Evolutionary conservation across 2,797 vertebrate genomes (phyloP).

Genomic region (Aplochiton taeniatus): DNA sequence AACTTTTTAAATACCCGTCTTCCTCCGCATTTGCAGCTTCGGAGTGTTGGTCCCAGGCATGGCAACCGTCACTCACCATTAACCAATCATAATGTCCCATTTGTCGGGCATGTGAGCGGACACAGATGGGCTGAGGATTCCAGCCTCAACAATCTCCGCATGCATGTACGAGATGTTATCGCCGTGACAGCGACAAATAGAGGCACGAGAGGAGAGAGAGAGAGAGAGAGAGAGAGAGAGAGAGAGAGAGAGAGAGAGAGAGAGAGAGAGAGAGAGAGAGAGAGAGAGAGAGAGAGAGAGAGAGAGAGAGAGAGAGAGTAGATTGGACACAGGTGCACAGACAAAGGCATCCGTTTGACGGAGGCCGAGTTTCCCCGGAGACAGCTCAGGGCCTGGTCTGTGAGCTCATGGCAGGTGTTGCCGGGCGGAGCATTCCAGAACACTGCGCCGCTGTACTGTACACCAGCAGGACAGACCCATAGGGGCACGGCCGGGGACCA

Average conservation of each 20-base stretch:
- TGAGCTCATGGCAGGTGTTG: constrained; percentile 28
- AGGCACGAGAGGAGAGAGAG: not conserved
- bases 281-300: not conserved
- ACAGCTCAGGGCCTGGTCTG: constrained; percentile 5
- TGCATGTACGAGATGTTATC: constrained; percentile 22
- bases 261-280: not conserved
- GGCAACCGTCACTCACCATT: constrained; percentile 34
- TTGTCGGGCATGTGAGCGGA: not conserved
- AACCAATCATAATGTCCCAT: constrained; percentile 18
- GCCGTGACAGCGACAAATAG: not conserved
- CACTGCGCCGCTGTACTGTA: not conserved
- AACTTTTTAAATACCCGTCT: too few relatives aligned
- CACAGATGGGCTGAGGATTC: constrained; percentile 15
- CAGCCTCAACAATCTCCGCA: not conserved
- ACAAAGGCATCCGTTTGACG: constrained; percentile 19
- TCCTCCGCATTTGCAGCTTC: not conserved
- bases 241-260: constrained; percentile 1
- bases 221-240: not conserved
- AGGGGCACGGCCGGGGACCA: not conserved
- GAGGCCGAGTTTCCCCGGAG: constrained; percentile 15
- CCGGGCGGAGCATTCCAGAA: not conserved
- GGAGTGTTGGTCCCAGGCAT: not conserved
- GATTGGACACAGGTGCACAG: constrained; percentile 23
- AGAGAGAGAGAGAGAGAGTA: not conserved
- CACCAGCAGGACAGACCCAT: not conserved